Base-by-base conservation (phyloP, 1,140 invertebrate genomes). In the Teleogryllus occipitalis region DNA sequence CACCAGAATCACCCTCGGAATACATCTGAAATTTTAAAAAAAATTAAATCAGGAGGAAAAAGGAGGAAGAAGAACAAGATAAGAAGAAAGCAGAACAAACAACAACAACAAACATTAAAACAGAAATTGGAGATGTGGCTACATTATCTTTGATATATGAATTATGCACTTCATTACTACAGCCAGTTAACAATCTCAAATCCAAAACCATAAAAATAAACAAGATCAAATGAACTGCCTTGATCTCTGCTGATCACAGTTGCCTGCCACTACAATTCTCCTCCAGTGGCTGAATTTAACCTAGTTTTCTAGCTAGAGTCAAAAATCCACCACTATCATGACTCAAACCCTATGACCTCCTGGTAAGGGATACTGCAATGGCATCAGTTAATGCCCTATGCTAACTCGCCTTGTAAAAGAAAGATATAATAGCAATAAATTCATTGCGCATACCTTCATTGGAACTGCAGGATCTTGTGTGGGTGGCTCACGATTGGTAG, bases 391-490 rank as follows among this genome's bases (percentile, higher is more conserved):
- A 39, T 2, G 27, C 5, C 5, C 27, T 39, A 39, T 2, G 27
- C 27, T 39, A 5, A 39, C 1, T 2, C n/a, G n/a, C n/a, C n/a
- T n/a, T 1, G 27, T 39, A 39, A 39, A 39, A 39, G 27, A 39
- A 39, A 39, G 27, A 39, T 39, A 39, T 39, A 39, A 39, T 39
- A 39, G 27, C 27, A 39, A 39, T 39, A 39, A 39, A 39, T 39
- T 1, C 1, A 39, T 39, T 39, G 27, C 27, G 1, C 27, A 5
- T 75, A 80, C 46, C 48, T 82, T 75, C 14, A 22, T 22, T 79
- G 82, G 80, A 3, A 87, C 77, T 81, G 87, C 87, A 72, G 84
- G 81, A 81, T 47, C 39, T 47, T 47, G 12, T 6, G 7, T 76
- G 12, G 21, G 78, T 49, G 14, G 74, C 21, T 47, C 15, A 80